These are phyloP conservation scores for Adineta ricciae DNA, from an alignment of 2,888 invertebrate species.

Conservation along the genomic window DNA sequence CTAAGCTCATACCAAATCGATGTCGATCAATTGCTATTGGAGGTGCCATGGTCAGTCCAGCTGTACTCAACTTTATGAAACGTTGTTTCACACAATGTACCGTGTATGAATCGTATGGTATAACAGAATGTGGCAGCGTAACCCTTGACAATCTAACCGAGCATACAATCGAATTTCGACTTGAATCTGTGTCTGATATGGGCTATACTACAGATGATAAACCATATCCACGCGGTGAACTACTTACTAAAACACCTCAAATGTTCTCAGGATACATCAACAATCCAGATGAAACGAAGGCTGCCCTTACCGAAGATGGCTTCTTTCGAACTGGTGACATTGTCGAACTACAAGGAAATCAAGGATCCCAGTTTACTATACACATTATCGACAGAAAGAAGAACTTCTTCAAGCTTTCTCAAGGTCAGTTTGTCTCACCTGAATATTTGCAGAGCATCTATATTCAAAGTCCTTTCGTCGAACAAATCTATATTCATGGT, in stretches of 20 bases:
- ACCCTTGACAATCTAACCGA: neutral
- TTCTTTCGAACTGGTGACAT: neutral
- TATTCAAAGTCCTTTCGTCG: no score
- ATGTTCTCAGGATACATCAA: neutral
- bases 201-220: neutral
- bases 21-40: neutral
- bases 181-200: neutral
- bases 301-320: neutral
- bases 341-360: neutral
- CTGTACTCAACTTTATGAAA: neutral
- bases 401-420: no score
- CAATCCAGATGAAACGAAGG: neutral
- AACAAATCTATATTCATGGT: no score
- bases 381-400: neutral
- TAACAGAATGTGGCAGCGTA: neutral
- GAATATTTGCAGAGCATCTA: no score
- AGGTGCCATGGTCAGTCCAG: neutral
- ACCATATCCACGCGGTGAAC: neutral
- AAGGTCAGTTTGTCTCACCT: no score
- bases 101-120: neutral
- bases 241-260: neutral
- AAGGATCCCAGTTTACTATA: neutral
- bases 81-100: neutral
- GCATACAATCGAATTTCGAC: neutral
- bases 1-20: neutral